These are phyloP conservation scores for Coleophora deauratella DNA, from an alignment of 2,888 invertebrate species.

Conservation along the genomic window DNA sequence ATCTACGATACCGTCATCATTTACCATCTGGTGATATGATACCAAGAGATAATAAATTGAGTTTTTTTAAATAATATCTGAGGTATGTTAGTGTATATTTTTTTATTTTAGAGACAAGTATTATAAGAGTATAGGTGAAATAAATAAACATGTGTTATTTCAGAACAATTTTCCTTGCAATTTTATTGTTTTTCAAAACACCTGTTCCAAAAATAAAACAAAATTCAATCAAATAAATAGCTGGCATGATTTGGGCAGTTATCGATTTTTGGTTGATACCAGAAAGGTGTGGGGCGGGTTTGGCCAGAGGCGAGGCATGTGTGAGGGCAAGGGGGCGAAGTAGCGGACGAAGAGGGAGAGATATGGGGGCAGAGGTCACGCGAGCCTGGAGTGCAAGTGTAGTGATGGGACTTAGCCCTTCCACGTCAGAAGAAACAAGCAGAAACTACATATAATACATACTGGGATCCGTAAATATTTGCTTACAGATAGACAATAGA, in stretches of 20 bases:
- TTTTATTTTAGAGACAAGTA: too few relatives aligned
- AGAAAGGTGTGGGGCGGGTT: constrained; percentile 61
- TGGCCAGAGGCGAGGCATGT: constrained; percentile 45
- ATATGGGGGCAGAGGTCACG: constrained; percentile 64
- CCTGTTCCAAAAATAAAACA: constrained; percentile 8
- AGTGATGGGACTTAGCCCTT: constrained; percentile 28
- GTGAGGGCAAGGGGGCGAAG: constrained; percentile 24
- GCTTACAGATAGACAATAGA: too few relatives aligned
- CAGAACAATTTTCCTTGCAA: constrained; percentile 12
- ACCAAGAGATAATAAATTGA: too few relatives aligned
- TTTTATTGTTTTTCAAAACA: constrained; percentile 3
- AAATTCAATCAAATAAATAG: constrained; percentile 7
- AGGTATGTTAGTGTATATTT: too few relatives aligned
- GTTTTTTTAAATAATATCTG: too few relatives aligned
- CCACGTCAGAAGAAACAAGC: too few relatives aligned
- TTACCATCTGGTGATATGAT: too few relatives aligned
- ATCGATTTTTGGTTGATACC: constrained; percentile 52
- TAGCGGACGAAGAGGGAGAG: constrained; percentile 18
- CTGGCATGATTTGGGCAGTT: constrained; percentile 30
- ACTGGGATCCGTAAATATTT: too few relatives aligned
- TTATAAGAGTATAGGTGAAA: too few relatives aligned
- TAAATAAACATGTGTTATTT: too few relatives aligned
- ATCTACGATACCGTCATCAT: too few relatives aligned
- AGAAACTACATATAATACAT: too few relatives aligned
- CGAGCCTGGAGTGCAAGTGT: constrained; percentile 27